Evolutionary conservation across 2,113 vertebrate species (phyloP), one percentile per base, ranked within the genome.

Genomic region (Penelope pileata): DNA sequence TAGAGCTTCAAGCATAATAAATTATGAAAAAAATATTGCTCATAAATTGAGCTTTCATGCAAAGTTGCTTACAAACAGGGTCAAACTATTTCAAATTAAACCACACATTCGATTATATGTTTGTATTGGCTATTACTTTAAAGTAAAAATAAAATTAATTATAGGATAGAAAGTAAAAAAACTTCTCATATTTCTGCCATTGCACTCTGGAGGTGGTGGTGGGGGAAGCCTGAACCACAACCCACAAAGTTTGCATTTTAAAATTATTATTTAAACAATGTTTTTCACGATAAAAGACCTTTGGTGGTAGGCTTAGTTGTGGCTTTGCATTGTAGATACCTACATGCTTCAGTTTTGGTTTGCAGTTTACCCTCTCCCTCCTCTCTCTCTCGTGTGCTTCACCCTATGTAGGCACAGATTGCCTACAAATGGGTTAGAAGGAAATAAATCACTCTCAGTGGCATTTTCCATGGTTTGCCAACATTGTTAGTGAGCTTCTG

Each of bases 391-490:
- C 7, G 3, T 12, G 11, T 29, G 1, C 11, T 69, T 70, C 3
- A 29, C 70, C 83, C 77, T 76, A 89, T n/a, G n/a, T n/a, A 36
- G 9, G 30, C 51, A 78, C 23, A 73, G 43, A 83, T 93, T 67
- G 78, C 90, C 67, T 91, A 93, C 14, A 82, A 88, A 91, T 70
- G 66, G 51, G 11, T 79, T 63, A 92, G 85, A 83, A 56, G 84
- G 56, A 92, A 83, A 96, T 95, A 96, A 97, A 96, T 97, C 82
- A 91, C 74, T 93, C 48, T 95, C 30, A 51, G 76, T 96, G 72
- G 82, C 83, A 95, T 81, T 95, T 96, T 76, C 76, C 48, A 47
- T 74, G 38, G 72, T 93, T 94, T 96, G 56, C 76, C 93, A 70
- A 53, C 70, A 75, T 89, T 12, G 15, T 63, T 86, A 95, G 93